A percentile compares a stretch with the other conserved stretches of the same genome.
These are phyloP conservation scores for Sciurus carolinensis DNA, from an alignment of 2,797 vertebrate species.

Conservation along the genomic window DNA sequence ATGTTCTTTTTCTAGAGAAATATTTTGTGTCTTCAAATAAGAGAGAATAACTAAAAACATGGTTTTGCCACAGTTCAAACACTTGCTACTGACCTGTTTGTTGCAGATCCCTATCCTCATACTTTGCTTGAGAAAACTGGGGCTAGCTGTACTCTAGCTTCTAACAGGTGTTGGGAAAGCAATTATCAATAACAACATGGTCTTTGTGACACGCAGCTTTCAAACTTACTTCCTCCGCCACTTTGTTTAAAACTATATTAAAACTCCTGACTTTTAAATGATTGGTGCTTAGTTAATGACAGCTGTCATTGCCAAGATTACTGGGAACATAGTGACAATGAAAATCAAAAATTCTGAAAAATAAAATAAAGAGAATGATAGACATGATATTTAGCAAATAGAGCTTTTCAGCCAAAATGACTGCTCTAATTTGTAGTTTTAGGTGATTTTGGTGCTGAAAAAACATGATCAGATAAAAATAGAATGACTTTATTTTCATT, in stretches of 20 bases:
- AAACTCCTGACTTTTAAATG: constrained; percentile 57
- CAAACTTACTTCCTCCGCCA: constrained; percentile 61
- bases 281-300: constrained; percentile 47
- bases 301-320: neutral
- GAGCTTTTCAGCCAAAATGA: neutral
- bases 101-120: neutral
- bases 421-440: neutral
- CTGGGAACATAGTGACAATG: constrained; percentile 21
- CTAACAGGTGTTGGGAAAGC: constrained; percentile 50
- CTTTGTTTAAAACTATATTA: constrained; percentile 54
- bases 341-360: constrained; percentile 51
- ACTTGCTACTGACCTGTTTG: neutral
- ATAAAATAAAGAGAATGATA: neutral
- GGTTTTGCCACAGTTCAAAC: neutral
- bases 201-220: constrained; percentile 29
- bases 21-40: constrained; percentile 44
- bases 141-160: neutral
- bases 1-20: neutral
- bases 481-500: neutral
- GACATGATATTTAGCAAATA: neutral
- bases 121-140: neutral
- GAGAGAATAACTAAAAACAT: neutral
- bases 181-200: constrained; percentile 43
- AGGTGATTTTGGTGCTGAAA: neutral
- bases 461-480: neutral